Base-by-base conservation (phyloP, 1,140 invertebrate genomes). In the Stegodyphus dumicola region DNA sequence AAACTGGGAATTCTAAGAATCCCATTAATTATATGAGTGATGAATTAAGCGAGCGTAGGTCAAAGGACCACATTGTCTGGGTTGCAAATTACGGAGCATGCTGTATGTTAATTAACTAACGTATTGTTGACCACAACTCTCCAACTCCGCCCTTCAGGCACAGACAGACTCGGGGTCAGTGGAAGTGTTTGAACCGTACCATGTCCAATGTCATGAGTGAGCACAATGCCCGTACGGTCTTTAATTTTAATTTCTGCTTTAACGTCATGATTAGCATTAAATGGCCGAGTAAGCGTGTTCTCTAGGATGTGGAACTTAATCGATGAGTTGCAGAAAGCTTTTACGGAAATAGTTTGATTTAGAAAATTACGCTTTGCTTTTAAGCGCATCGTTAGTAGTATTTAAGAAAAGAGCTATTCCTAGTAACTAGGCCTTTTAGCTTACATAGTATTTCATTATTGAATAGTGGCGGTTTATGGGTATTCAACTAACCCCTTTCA, bases 51-150 rank as follows among this genome's bases (percentile, higher is more conserved):
- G n/a, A 33, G 11, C 60, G 74, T 17, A 77, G 81, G 65, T 85
- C 81, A 85, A 76, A 33, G 51, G 64, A 70, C 51, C 71, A 60
- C 81, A 56, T 85, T 85, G 71, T 70, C 81, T 49, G 64, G 81
- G 77, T 85, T 13, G 81, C 73, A 85, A 85, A 85, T 85, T 85
- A 76, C 76, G 81, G 81, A 77, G 73, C 73, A 18, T 70, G 52
- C 65, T 85, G 81, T 52, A 85, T 85, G 81, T 77, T 85, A 85
- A 85, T 85, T 85, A 85, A 81, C 10, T 65, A 67, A 51, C 73
- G 81, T 85, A 77, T 85, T 85, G 81, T 85, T 85, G 81, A 85
- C 81, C 81, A 77, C 81, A 54, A 56, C 52, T 54, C 74, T 74
- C 81, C 70, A 66, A 66, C 80, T 66, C 64, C 74, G 60, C 64